phyloP scores from a whole-genome alignment of 1,140 invertebrate genomes.

The Achatina immaculata region DNA sequence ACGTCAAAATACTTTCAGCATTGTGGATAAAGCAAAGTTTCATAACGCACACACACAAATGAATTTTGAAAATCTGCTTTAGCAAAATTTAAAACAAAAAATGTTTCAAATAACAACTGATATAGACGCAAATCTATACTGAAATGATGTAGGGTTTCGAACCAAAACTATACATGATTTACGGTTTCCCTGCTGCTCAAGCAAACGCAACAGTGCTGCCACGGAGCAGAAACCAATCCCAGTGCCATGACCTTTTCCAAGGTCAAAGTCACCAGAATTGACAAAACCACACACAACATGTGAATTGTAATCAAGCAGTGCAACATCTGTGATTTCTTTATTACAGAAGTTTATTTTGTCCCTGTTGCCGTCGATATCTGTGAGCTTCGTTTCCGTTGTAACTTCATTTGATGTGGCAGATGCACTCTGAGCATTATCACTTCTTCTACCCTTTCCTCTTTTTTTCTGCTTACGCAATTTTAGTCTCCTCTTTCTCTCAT shows the following conservation, averaged over 20 bases:
- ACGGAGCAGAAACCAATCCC: slow-evolving; percentile 61
- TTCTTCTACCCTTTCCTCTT: slow-evolving; percentile 38
- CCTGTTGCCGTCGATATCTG: neutral
- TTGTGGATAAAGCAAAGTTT: no score
- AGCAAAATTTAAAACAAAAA: neutral
- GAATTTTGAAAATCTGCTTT: no score
- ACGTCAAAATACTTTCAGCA: no score
- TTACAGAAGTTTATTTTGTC: neutral
- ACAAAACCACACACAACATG: slow-evolving; percentile 83
- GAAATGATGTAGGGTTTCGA: slow-evolving; percentile 56
- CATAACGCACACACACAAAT: no score
- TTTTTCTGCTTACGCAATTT: slow-evolving; percentile 60
- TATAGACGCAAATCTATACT: slow-evolving; percentile 64
- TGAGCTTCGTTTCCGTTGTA: neutral
- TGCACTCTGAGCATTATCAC: neutral
- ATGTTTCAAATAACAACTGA: slow-evolving; percentile 14
- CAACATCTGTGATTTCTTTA: neutral
- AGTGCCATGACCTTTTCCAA: slow-evolving; percentile 67
- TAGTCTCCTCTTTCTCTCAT: slow-evolving; percentile 69
- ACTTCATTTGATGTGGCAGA: neutral
- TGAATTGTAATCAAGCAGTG: neutral
- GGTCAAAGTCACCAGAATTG: slow-evolving; percentile 79
- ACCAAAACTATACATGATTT: slow-evolving; percentile 51
- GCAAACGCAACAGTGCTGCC: slow-evolving; percentile 44
- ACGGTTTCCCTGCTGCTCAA: slow-evolving; percentile 1